Base-by-base conservation (phyloP, 2,797 vertebrate species). In the Chloroceryle amazona region DNA sequence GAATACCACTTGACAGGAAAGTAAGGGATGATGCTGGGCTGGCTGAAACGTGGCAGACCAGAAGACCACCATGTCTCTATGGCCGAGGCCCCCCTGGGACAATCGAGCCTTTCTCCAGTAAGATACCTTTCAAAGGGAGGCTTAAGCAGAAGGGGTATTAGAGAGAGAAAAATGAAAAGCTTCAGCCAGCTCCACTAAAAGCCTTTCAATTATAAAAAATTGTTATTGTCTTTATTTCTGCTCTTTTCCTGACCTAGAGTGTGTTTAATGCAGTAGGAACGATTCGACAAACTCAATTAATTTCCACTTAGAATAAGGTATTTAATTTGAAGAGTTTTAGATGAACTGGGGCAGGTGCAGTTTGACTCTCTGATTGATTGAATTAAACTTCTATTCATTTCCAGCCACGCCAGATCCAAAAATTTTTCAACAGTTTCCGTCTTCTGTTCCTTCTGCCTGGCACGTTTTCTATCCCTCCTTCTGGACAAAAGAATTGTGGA, bases 301-400 rank as follows among this genome's bases (percentile, higher is more conserved):
- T 96, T 96, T 97, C 87, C 73, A 95, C 51, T 97, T 95, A 94
- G 82, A 95, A 97, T 84, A 82, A 91, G 71, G 91, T 93, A 89
- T 94, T 89, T 95, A 94, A 93, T 94, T 52, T 94, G 74, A 82
- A 88, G 80, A 90, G 79, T 96, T 97, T 92, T 46, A 79, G 65
- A 86, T 94, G 78, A 94, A 85, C 72, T 79, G 51, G 75, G 66
- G 41, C 73, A 95, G 65, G 73, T 97, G 86, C 78, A 83, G 94
- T 91, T 93, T 95, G 80, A 89, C 79, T 95, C 71, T 86, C 79
- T 95, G 62, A 95, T 35, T 95, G 93, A 91, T 51, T 66, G 74
- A 86, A 81, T 97, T 75, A 92, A 89, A 92, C 65, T 95, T 89
- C 67, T 89, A 92, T 91, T 97, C 74, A 87, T 85, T 96, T 81